A percentile compares a stretch with the other conserved stretches of the same genome.
Evolutionary conservation across 2,113 vertebrate species (phyloP).

Genomic region (Pachypanchax playfairii): DNA sequence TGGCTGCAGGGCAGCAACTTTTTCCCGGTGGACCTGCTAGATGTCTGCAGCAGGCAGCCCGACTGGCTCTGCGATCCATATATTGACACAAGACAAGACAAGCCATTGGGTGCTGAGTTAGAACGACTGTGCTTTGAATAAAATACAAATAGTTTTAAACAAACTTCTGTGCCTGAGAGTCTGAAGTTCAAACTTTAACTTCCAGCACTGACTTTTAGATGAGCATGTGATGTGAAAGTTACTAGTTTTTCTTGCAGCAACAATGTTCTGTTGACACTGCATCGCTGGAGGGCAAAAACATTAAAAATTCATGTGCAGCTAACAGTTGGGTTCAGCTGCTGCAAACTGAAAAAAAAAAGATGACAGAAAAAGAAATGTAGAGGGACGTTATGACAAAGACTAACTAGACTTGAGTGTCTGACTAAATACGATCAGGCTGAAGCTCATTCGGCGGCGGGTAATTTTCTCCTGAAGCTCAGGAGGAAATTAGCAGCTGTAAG

Average conservation of each 20-base stretch:
- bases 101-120: not conserved
- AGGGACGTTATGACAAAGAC: not conserved
- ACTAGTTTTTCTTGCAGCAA: not conserved
- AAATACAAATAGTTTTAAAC: slow-evolving; percentile 11
- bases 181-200: slow-evolving; percentile 17
- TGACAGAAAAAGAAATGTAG: slow-evolving; percentile 7
- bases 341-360: slow-evolving; percentile 9
- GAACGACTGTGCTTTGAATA: not conserved
- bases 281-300: slow-evolving; percentile 40
- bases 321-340: slow-evolving; percentile 36
- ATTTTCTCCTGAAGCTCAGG: slow-evolving; percentile 21
- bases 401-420: not conserved
- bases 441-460: slow-evolving; percentile 3
- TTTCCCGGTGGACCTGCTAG: not conserved
- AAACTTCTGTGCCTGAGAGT: slow-evolving; percentile 8
- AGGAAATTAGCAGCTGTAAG: not conserved
- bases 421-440: slow-evolving; percentile 29
- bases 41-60: not conserved
- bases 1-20: slow-evolving; percentile 8
- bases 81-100: not conserved
- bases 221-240: slow-evolving; percentile 3
- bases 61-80: not conserved
- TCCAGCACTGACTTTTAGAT: not conserved
- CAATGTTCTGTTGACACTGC: slow-evolving; percentile 27
- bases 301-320: slow-evolving; percentile 49